A percentile compares a stretch with the other conserved stretches of the same genome.
Conservation (phyloP, 1,140 invertebrate species). For the Bombus sylvicola region DNA sequence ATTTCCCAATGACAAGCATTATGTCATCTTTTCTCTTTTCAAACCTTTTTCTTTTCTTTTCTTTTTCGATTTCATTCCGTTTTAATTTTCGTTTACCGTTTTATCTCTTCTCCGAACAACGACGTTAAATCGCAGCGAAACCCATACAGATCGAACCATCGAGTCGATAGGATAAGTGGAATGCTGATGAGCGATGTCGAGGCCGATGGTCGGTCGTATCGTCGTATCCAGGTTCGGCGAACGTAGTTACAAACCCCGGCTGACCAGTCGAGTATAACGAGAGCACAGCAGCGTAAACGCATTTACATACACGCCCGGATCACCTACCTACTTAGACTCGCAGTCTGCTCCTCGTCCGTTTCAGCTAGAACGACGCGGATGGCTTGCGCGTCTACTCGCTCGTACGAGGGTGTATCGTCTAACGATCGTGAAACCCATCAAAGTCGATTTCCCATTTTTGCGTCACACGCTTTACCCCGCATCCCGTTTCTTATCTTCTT, state of each 20-base stretch:
- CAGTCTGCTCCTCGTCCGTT: slow-evolving; percentile 52
- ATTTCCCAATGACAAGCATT: no score
- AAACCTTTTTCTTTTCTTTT: not conserved
- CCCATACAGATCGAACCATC: not conserved
- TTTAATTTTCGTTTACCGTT: not conserved
- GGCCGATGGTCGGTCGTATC: not conserved
- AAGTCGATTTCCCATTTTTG: slow-evolving; percentile 22
- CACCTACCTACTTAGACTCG: not conserved
- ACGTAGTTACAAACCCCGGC: not conserved
- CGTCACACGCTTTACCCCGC: not conserved
- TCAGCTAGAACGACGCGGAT: slow-evolving; percentile 53
- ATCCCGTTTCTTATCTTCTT: not conserved
- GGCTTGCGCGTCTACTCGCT: slow-evolving; percentile 22
- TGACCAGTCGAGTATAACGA: slow-evolving; percentile 16
- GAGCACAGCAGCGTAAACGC: slow-evolving; percentile 25
- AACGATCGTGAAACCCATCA: slow-evolving; percentile 39
- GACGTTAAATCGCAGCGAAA: no score
- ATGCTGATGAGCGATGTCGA: not conserved
- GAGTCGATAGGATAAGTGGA: not conserved
- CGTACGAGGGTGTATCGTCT: not conserved
- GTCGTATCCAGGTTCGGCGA: no score
- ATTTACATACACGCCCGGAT: slow-evolving; percentile 8
- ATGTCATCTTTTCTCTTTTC: not conserved
- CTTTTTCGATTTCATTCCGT: not conserved
- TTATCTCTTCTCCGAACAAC: not conserved